Conservation (phyloP, 1,140 invertebrate genomes). For the Cepaea nemoralis region DNA sequence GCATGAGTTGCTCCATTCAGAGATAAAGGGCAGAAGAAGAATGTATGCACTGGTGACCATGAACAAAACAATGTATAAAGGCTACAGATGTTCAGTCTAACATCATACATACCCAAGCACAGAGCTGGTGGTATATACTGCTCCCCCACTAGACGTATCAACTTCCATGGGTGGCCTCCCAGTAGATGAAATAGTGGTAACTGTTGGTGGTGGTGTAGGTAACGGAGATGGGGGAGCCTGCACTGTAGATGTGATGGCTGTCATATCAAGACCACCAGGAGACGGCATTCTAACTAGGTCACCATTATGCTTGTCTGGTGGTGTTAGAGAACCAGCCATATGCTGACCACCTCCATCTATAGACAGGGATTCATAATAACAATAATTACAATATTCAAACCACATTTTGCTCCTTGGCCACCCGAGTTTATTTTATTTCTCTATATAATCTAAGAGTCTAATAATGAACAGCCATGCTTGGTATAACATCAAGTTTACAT, state of each 20-base stretch:
- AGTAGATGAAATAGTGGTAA: not conserved
- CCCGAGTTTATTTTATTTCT: too few relatives aligned
- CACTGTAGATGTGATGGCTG: conserved; percentile 76
- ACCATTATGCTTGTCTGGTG: conserved; percentile 75
- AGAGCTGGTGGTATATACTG: not conserved
- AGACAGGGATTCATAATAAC: conserved; percentile 43
- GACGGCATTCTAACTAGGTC: conserved; percentile 69
- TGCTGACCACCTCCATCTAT: conserved; percentile 50
- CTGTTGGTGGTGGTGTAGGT: conserved; percentile 75
- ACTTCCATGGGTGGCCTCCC: conserved; percentile 28
- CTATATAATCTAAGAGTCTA: too few relatives aligned
- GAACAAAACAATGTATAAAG: too few relatives aligned
- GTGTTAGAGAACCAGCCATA: conserved; percentile 66
- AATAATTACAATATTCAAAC: not conserved
- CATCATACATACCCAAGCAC: conserved; percentile 18
- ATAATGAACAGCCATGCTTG: too few relatives aligned
- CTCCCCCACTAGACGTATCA: conserved; percentile 5
- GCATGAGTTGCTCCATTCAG: too few relatives aligned
- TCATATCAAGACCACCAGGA: conserved; percentile 71
- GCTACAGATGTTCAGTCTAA: too few relatives aligned
- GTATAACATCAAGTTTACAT: too few relatives aligned
- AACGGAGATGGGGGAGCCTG: conserved; percentile 82
- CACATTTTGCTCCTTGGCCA: too few relatives aligned
- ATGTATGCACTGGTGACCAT: too few relatives aligned
- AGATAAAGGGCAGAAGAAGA: too few relatives aligned